phyloP scores from a whole-genome alignment of 2,888 invertebrate species.

The Gymnocheta viridis region DNA sequence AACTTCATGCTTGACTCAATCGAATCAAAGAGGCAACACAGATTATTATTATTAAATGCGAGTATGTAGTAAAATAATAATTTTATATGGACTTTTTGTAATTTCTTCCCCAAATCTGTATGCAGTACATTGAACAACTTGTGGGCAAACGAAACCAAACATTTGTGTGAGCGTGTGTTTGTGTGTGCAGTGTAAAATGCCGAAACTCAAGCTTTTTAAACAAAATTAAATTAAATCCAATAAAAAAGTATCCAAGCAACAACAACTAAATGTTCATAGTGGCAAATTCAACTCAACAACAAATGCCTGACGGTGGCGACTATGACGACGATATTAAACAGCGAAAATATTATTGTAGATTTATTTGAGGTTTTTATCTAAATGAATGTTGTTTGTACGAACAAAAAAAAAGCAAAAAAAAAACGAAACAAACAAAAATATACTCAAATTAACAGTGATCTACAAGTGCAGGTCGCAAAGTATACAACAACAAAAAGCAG shows the following conservation, averaged over 20 bases:
- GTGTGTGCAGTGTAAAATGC: constrained; percentile 56
- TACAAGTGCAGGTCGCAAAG: constrained; percentile 68
- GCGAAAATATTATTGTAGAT: constrained; percentile 41
- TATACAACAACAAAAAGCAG: constrained; percentile 37
- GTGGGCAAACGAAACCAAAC: neutral
- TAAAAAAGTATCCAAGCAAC: constrained; percentile 72
- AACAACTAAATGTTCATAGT: neutral
- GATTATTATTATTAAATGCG: neutral
- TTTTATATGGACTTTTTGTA: constrained; percentile 9
- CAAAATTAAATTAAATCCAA: constrained; percentile 81
- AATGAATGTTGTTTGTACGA: constrained; percentile 29
- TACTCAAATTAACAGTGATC: constrained; percentile 57
- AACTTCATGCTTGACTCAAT: too few species aligned
- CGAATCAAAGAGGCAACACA: neutral
- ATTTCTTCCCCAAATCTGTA: neutral
- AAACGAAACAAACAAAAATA: constrained; percentile 39
- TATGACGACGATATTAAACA: constrained; percentile 48
- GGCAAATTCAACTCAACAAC: constrained; percentile 42
- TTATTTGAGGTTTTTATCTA: constrained; percentile 40
- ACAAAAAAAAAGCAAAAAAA: neutral
- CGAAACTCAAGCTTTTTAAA: constrained; percentile 69
- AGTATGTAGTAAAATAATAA: neutral
- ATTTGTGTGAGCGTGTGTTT: constrained; percentile 10
- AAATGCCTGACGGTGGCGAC: constrained; percentile 44
- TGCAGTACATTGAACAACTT: neutral